A percentile compares a stretch with the other conserved stretches of the same genome.
phyloP scores from a whole-genome alignment of 37 sponge, comb jelly and placozoan genomes.

The Amphimedon queenslandica region DNA sequence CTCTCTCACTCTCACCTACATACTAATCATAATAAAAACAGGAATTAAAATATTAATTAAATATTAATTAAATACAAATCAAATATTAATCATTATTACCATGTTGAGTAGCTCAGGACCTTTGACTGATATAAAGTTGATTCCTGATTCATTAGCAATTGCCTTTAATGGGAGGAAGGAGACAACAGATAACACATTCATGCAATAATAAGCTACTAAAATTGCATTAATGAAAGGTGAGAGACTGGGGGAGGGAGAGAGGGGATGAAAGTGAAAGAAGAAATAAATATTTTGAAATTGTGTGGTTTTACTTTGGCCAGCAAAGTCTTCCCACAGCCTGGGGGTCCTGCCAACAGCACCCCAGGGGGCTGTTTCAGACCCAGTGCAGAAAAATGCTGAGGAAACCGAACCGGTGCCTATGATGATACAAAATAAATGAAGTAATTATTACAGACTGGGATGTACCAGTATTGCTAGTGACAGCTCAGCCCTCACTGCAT shows the following conservation, averaged over 20 bases:
- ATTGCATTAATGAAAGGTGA: background rate
- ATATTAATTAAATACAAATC: background rate
- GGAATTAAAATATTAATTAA: background rate
- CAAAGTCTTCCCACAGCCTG: conserved; percentile 98
- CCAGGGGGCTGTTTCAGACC: conserved; percentile 85
- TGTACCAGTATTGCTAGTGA: conserved; percentile 83
- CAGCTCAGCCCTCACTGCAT: conserved; percentile 81
- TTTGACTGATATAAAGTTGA: conserved; percentile 99
- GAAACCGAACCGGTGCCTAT: conserved; percentile 80
- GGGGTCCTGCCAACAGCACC: conserved; percentile 93
- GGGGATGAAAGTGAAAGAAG: background rate
- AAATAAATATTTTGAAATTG: background rate
- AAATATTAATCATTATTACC: conserved; percentile 27
- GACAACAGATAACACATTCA: background rate
- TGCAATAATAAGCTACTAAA: background rate
- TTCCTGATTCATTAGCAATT: conserved; percentile 94
- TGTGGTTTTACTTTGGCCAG: conserved; percentile 79
- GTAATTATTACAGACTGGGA: background rate
- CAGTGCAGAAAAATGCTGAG: conserved; percentile 75
- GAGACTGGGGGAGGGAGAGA: conserved; percentile 2
- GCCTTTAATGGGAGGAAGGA: conserved; percentile 42
- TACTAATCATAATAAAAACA: conserved; percentile 50
- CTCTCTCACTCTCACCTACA: conserved; percentile 99
- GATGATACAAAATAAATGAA: background rate
- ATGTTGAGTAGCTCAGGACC: conserved; percentile 99